A percentile compares a stretch with the other conserved stretches of the same genome.
Conservation (phyloP, 1,140 invertebrate genomes). For the Drosophila santomea region DNA sequence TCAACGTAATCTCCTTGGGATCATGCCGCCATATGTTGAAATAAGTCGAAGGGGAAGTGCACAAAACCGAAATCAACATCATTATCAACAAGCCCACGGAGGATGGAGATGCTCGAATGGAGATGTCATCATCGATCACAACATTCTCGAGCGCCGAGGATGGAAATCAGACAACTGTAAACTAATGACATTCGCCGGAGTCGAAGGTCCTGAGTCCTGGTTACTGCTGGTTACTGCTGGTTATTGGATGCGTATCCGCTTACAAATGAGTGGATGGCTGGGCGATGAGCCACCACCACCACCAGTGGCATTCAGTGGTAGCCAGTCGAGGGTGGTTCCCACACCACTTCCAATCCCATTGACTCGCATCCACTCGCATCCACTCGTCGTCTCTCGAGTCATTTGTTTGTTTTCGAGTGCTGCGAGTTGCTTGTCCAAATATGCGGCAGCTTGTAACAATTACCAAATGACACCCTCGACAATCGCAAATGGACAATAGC, state of each 20-base stretch:
- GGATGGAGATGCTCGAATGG: constrained; percentile 19
- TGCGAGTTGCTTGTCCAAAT: constrained; percentile 67
- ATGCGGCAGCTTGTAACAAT: constrained; percentile 83
- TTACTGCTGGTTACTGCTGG: not conserved
- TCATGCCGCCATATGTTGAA: constrained; percentile 20
- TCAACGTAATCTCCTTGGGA: not conserved
- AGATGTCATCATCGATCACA: constrained; percentile 80
- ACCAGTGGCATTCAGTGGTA: constrained; percentile 9
- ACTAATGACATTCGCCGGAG: constrained; percentile 58
- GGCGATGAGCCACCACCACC: constrained; percentile 22
- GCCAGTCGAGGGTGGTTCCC: constrained; percentile 51
- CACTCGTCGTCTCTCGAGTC: constrained; percentile 22
- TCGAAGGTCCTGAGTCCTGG: not conserved
- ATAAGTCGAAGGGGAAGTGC: not conserved
- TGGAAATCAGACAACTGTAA: constrained; percentile 82
- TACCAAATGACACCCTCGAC: constrained; percentile 83
- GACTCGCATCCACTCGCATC: constrained; percentile 8
- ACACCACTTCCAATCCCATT: constrained; percentile 3
- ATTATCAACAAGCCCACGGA: constrained; percentile 18
- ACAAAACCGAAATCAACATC: constrained; percentile 35
- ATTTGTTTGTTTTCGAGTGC: constrained; percentile 78
- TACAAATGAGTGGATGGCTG: constrained; percentile 38
- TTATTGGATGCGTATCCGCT: constrained; percentile 48
- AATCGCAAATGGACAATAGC: constrained; percentile 40
- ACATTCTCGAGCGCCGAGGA: constrained; percentile 27